phyloP scores from a whole-genome alignment of 1,140 invertebrate species.

The Zophobas atratus region DNA sequence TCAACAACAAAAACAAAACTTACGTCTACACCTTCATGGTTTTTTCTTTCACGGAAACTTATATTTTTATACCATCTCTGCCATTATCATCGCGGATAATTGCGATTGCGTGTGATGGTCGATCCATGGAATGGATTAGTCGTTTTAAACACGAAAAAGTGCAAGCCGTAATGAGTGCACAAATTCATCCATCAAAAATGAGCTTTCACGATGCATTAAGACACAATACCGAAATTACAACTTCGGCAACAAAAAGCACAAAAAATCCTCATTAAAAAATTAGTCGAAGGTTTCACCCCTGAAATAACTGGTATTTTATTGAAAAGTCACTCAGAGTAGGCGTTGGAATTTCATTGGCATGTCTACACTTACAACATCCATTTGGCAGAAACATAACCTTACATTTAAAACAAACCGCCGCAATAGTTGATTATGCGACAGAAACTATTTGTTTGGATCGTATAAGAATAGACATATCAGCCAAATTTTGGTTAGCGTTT shows the following conservation, averaged over 20 bases:
- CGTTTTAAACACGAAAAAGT: conserved; percentile 17
- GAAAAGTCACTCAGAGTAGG: no score
- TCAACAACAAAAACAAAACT: background rate
- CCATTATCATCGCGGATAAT: conserved; percentile 20
- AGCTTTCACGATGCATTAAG: background rate
- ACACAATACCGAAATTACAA: background rate
- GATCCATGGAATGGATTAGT: conserved; percentile 25
- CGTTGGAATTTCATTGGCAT: no score
- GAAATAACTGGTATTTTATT: no score
- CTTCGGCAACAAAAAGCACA: background rate
- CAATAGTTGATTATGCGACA: no score
- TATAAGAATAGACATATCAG: no score
- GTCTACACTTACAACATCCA: no score
- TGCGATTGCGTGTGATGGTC: conserved; percentile 22
- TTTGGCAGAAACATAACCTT: no score
- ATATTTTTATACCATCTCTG: conserved; percentile 10
- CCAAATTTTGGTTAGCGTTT: no score
- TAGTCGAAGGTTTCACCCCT: background rate
- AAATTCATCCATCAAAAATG: conserved; percentile 17
- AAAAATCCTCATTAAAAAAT: background rate
- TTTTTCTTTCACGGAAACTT: conserved; percentile 1
- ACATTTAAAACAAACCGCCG: no score
- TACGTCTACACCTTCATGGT: background rate
- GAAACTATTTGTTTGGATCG: no score
- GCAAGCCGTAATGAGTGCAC: conserved; percentile 31